Percentiles rank a stretch among this genome's conserved stretches.
Evolutionary conservation across 2,888 invertebrate species (phyloP).

Genomic region (Malthinus flaveolus): DNA sequence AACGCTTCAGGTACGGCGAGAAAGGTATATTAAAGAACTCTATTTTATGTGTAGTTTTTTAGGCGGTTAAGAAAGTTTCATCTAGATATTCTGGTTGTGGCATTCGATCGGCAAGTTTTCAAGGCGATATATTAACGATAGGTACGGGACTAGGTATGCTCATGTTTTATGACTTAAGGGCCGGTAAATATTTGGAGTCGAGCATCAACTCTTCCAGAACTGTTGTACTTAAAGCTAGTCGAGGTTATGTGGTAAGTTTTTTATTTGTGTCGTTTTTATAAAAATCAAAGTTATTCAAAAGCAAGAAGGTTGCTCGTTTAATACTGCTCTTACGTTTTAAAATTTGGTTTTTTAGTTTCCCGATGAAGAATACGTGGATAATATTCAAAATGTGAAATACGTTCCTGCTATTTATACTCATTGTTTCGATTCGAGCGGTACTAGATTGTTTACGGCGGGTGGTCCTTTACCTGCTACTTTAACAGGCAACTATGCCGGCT

Average conservation of each 20-base stretch:
- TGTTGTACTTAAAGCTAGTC: slow-evolving; percentile 83
- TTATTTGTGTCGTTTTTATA: neutral
- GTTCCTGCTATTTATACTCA: slow-evolving; percentile 95
- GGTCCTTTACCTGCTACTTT: slow-evolving; percentile 91
- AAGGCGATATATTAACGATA: slow-evolving; percentile 87
- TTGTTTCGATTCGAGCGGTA: slow-evolving; percentile 91
- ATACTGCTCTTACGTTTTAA: neutral
- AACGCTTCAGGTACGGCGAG: slow-evolving; percentile 67
- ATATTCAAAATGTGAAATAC: slow-evolving; percentile 83
- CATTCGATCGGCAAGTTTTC: slow-evolving; percentile 88
- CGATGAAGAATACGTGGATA: slow-evolving; percentile 80
- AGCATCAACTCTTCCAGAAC: slow-evolving; percentile 87
- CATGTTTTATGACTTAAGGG: slow-evolving; percentile 91
- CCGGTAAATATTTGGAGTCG: slow-evolving; percentile 88
- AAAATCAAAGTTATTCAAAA: too few relatives aligned
- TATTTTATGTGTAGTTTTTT: slow-evolving; percentile 16
- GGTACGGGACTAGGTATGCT: slow-evolving; percentile 91
- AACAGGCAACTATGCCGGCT: slow-evolving; percentile 91
- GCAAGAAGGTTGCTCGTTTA: too few relatives aligned
- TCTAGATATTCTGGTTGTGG: slow-evolving; percentile 90
- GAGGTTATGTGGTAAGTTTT: slow-evolving; percentile 81
- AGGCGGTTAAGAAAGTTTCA: slow-evolving; percentile 77
- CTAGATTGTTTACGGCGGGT: slow-evolving; percentile 90
- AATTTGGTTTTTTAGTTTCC: slow-evolving; percentile 67
- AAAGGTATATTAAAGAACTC: neutral